Percentiles rank a stretch among this genome's conserved stretches.
These are phyloP conservation scores for Cantharis rufa DNA, from an alignment of 2,888 invertebrate species.

Conservation along the genomic window DNA sequence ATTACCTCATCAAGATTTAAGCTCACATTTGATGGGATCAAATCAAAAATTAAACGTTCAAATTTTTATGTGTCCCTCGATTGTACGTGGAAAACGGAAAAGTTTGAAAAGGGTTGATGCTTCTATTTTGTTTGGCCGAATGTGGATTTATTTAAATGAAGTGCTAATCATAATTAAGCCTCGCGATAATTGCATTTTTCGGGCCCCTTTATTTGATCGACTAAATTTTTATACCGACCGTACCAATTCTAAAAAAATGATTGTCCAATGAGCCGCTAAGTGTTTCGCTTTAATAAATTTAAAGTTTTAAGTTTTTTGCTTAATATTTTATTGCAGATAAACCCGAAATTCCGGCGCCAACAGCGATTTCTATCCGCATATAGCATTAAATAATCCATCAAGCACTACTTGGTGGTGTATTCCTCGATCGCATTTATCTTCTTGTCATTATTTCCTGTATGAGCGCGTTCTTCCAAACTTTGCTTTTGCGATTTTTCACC, in stretches of 20 bases:
- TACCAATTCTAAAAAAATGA: background rate
- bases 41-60: background rate
- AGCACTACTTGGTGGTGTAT: conserved; percentile 21
- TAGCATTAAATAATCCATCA: conserved; percentile 30
- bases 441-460: conserved; percentile 40
- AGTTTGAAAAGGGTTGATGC: background rate
- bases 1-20: background rate
- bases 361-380: conserved; percentile 19
- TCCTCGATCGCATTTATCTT: conserved; percentile 34
- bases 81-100: background rate
- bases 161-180: background rate
- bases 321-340: background rate
- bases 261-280: background rate
- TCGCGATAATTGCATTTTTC: background rate
- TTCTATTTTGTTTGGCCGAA: background rate
- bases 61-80: background rate
- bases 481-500: conserved; percentile 51
- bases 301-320: background rate
- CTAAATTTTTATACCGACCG: background rate
- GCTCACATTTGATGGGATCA: background rate
- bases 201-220: background rate
- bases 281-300: background rate
- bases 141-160: background rate
- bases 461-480: conserved; percentile 49
- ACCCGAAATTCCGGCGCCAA: conserved; percentile 14